phyloP scores from a whole-genome alignment of 1,140 invertebrate species.

The Heterodera carotae region DNA sequence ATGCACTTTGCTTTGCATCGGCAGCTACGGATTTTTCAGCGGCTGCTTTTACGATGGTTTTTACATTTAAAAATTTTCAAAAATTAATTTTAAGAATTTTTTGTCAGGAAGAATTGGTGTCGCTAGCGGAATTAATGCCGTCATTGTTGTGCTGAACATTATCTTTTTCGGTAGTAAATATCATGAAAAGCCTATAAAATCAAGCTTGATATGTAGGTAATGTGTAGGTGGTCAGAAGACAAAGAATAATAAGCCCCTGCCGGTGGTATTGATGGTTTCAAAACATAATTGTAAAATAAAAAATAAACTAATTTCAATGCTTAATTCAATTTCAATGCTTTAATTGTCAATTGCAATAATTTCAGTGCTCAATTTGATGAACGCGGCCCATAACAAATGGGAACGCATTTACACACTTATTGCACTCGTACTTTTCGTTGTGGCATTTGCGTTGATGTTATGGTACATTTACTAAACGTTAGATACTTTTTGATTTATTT shows the following conservation, averaged over 20 bases:
- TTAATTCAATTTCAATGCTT: too few species aligned
- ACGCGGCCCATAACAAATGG: constrained; percentile 50
- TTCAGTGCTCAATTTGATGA: constrained; percentile 58
- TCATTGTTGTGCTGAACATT: constrained; percentile 59
- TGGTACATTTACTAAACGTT: constrained; percentile 23
- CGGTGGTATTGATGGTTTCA: background rate
- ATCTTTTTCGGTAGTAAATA: constrained; percentile 44
- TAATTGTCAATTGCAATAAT: too few species aligned
- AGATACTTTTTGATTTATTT: background rate
- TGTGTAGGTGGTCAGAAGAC: too few species aligned
- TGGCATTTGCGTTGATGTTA: constrained; percentile 46
- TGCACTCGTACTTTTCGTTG: constrained; percentile 56
- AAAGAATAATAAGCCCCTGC: too few species aligned
- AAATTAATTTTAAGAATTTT: background rate
- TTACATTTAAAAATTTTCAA: background rate
- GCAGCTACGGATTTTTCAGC: constrained; percentile 47
- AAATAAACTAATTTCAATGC: too few species aligned
- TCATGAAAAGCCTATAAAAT: too few species aligned
- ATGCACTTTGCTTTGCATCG: constrained; percentile 55
- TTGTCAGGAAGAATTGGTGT: constrained; percentile 51
- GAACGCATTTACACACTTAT: constrained; percentile 61
- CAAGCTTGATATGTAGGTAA: too few species aligned
- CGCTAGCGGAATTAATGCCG: constrained; percentile 53
- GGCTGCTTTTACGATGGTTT: constrained; percentile 50
- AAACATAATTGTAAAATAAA: too few species aligned